phyloP scores from a whole-genome alignment of 2,797 vertebrate genomes.

The Loris lydekkerianus region DNA sequence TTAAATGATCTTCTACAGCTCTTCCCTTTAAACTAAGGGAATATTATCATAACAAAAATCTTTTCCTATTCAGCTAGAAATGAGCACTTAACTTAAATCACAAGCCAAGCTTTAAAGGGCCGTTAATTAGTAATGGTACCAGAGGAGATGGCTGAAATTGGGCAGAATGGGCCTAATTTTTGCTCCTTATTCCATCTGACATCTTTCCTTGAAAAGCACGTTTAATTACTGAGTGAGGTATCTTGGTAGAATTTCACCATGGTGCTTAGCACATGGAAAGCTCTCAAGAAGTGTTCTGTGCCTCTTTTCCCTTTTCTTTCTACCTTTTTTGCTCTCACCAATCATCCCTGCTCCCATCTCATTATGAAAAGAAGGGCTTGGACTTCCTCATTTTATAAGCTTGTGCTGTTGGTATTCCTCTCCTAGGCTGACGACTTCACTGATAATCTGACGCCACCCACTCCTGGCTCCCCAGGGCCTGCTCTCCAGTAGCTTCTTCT shows the following conservation, averaged over 20 bases:
- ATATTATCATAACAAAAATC: constrained; percentile 80
- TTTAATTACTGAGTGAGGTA: constrained; percentile 22
- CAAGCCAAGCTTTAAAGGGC: constrained; percentile 73
- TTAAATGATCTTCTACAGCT: constrained; percentile 69
- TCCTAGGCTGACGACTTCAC: not conserved
- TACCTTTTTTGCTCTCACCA: constrained; percentile 13
- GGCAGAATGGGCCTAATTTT: constrained; percentile 47
- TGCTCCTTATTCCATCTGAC: constrained; percentile 46
- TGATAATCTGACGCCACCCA: not conserved
- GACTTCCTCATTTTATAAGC: not conserved
- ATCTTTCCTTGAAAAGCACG: constrained; percentile 64
- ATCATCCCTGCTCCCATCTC: not conserved
- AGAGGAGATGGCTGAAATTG: constrained; percentile 63
- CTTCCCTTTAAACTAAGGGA: constrained; percentile 72
- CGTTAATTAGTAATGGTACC: constrained; percentile 71
- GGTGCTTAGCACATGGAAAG: not conserved
- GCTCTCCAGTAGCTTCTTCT: not conserved
- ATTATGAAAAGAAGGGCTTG: constrained; percentile 38
- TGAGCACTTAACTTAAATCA: constrained; percentile 77
- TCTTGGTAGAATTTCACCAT: not conserved
- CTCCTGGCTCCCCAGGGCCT: not conserved
- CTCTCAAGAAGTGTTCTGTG: not conserved
- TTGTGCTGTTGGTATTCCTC: constrained; percentile 8
- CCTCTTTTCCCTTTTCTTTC: not conserved
- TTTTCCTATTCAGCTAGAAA: constrained; percentile 78